Conservation (phyloP, 2,113 vertebrate species). For the Alligator sinensis region DNA sequence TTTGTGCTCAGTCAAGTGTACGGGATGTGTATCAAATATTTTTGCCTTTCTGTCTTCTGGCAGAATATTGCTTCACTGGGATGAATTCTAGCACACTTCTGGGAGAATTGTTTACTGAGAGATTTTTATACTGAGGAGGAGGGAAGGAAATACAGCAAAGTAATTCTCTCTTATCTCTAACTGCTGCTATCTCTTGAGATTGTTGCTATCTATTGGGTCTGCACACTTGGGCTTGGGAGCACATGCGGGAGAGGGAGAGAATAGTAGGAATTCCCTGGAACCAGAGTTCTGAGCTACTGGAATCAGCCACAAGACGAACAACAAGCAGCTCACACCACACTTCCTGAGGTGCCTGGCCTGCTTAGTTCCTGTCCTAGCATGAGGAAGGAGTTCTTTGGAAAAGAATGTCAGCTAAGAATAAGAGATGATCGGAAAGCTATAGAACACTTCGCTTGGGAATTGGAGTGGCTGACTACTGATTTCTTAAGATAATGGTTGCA, state of each 20-base stretch:
- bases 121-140: background rate
- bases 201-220: background rate
- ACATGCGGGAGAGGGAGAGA: too few relatives aligned
- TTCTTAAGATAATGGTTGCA: background rate
- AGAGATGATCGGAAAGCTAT: background rate
- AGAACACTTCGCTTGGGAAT: background rate
- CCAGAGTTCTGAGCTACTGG: background rate
- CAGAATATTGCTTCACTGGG: background rate
- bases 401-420: background rate
- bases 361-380: background rate
- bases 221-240: background rate
- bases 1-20: constrained; percentile 31
- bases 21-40: background rate
- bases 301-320: background rate
- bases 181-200: background rate
- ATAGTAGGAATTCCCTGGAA: too few relatives aligned
- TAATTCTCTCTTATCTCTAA: too few relatives aligned
- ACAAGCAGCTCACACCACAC: background rate
- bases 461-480: background rate
- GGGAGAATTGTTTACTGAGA: background rate
- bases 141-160: background rate
- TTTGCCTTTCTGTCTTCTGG: background rate
- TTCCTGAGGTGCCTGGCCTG: background rate
- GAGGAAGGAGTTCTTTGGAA: background rate
- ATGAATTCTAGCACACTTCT: background rate